A percentile compares a stretch with the other conserved stretches of the same genome.
These are phyloP conservation scores for Sebastes hopkinsi DNA, from an alignment of 2,797 vertebrate species.

Conservation along the genomic window DNA sequence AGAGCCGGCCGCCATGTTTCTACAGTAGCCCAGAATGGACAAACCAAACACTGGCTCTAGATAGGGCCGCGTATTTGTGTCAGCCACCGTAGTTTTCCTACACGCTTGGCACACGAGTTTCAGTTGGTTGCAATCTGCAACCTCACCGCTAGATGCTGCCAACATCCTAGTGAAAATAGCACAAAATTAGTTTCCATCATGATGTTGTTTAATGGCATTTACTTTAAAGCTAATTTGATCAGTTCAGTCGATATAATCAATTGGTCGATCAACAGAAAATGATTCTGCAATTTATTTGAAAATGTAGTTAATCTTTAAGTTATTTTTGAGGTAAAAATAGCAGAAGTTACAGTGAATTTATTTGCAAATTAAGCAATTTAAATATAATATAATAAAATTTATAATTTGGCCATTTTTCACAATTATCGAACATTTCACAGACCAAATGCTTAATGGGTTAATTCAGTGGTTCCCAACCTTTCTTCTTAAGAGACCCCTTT, in stretches of 20 bases:
- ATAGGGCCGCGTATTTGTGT: no score
- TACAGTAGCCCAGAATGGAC: no score
- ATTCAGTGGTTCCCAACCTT: no score
- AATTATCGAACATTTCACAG: background rate
- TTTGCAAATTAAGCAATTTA: background rate
- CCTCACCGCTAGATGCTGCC: no score
- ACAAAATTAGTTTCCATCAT: background rate
- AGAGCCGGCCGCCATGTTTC: no score
- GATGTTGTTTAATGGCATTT: background rate
- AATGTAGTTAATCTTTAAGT: background rate
- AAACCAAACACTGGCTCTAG: no score
- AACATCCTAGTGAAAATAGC: no score
- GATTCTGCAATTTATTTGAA: no score
- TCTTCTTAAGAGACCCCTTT: no score
- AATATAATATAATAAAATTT: background rate
- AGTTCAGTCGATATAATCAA: background rate
- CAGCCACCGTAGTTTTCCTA: no score
- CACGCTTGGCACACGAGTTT: no score
- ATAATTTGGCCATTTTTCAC: background rate
- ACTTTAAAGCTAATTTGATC: background rate
- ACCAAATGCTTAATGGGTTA: background rate
- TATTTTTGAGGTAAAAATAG: background rate
- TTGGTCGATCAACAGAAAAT: background rate
- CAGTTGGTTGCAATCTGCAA: no score
- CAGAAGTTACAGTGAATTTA: background rate